Conservation (phyloP, 1,140 invertebrate genomes). For the Drosophila chauvacae region DNA sequence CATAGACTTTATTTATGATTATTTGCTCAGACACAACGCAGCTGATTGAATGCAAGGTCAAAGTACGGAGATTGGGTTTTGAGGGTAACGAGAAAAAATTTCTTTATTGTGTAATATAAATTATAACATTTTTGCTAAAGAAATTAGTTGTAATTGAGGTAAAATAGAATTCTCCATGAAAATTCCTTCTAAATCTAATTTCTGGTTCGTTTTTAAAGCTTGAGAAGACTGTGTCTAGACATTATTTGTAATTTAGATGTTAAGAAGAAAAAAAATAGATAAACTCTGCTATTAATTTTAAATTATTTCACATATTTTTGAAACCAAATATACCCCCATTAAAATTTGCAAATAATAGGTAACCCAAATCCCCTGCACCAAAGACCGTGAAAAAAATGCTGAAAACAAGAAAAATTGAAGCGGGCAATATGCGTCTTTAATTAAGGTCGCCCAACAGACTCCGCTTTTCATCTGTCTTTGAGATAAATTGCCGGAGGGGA, state of each 20-base stretch:
- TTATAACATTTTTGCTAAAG: not conserved
- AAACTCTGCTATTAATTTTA: not conserved
- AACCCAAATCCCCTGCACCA: not conserved
- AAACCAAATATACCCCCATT: not conserved
- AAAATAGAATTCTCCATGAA: too few relatives aligned
- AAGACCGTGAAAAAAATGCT: not conserved
- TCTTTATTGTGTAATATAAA: not conserved
- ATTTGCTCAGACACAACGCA: not conserved
- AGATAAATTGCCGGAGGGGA: constrained; percentile 62
- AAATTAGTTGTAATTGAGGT: not conserved
- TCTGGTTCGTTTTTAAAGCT: not conserved
- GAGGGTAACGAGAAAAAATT: too few relatives aligned
- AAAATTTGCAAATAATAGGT: not conserved
- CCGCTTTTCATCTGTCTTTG: constrained; percentile 57
- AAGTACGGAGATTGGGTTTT: not conserved
- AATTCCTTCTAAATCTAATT: not conserved
- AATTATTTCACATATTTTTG: fast-evolving
- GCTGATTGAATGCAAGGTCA: not conserved
- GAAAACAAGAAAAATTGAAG: constrained; percentile 38
- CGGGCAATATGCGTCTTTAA: constrained; percentile 76
- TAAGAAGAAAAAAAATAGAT: too few relatives aligned
- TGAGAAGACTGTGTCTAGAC: too few relatives aligned
- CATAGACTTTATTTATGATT: not conserved
- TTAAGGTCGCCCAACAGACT: constrained; percentile 59
- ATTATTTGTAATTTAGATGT: too few relatives aligned